phyloP scores from a whole-genome alignment of 2,113 vertebrate genomes.

The Pleuronectes platessa region DNA sequence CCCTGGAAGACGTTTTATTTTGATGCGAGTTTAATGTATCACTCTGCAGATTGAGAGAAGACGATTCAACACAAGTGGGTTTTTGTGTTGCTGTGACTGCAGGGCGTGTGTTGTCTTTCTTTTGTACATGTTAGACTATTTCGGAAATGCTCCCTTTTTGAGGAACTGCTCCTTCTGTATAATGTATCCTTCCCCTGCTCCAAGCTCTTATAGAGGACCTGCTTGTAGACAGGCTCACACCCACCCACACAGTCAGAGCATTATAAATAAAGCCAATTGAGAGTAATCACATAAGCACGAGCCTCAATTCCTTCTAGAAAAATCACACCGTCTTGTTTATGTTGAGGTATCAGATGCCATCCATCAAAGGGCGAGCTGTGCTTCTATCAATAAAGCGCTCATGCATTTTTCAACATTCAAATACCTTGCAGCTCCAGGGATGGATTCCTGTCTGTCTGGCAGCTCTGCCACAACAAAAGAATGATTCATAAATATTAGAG shows the following conservation, averaged over 20 bases:
- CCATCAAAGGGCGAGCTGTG: slow-evolving; percentile 71
- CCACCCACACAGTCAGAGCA: slow-evolving; percentile 23
- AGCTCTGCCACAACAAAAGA: slow-evolving; percentile 76
- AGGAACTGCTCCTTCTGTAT: neutral
- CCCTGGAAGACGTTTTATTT: neutral
- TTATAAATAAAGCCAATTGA: slow-evolving; percentile 58
- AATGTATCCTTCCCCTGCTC: slow-evolving; percentile 1
- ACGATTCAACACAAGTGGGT: slow-evolving; percentile 3
- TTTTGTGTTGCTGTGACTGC: neutral
- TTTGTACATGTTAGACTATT: neutral
- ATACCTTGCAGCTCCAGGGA: slow-evolving; percentile 72
- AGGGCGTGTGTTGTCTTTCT: neutral
- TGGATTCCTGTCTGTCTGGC: slow-evolving; percentile 64
- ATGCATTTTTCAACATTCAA: slow-evolving; percentile 84
- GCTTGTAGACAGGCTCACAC: slow-evolving; percentile 17
- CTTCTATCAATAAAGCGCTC: slow-evolving; percentile 76
- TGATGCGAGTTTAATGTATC: neutral
- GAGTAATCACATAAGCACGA: slow-evolving; percentile 51
- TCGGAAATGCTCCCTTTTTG: slow-evolving; percentile 10
- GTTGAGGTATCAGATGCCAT: slow-evolving; percentile 62
- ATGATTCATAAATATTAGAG: slow-evolving; percentile 79
- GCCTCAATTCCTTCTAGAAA: slow-evolving; percentile 49
- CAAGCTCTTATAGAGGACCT: slow-evolving; percentile 17
- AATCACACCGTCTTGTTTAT: slow-evolving; percentile 41
- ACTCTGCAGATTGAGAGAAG: slow-evolving; percentile 3